Conservation (phyloP, 2,113 vertebrate genomes). For the Columba janthina region DNA sequence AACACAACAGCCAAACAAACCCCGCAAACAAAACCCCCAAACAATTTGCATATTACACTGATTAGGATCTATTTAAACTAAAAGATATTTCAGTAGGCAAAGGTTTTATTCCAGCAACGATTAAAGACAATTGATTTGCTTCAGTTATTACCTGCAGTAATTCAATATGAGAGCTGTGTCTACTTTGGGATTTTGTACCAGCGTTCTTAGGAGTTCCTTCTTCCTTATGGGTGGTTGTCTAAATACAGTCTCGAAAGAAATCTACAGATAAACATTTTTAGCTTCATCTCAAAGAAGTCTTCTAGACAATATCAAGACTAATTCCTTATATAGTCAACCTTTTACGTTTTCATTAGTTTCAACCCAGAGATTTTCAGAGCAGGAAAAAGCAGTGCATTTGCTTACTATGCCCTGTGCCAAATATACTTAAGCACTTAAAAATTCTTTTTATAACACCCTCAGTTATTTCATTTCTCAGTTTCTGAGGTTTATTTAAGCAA, state of each 20-base stretch:
- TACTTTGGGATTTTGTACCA: slow-evolving; percentile 85
- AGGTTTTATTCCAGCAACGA: background rate
- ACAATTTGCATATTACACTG: background rate
- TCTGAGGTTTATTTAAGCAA: background rate
- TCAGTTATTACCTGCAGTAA: slow-evolving; percentile 87
- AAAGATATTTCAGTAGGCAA: background rate
- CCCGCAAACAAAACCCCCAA: no score
- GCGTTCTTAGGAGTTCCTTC: slow-evolving; percentile 81
- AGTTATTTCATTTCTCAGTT: background rate
- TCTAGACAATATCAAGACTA: background rate
- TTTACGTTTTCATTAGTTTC: background rate
- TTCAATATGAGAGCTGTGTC: slow-evolving; percentile 84
- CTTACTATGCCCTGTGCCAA: background rate
- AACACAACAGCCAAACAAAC: no score
- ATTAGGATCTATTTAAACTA: background rate
- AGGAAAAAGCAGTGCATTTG: background rate
- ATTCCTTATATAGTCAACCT: background rate
- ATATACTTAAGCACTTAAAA: background rate
- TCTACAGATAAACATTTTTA: slow-evolving; percentile 72
- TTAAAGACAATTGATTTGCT: background rate
- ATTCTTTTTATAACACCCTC: background rate
- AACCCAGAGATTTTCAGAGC: background rate
- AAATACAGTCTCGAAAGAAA: slow-evolving; percentile 93
- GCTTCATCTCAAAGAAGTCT: background rate
- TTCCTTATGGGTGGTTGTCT: slow-evolving; percentile 85